A percentile compares a stretch with the other conserved stretches of the same genome.
These are phyloP conservation scores for Porites australiensis DNA, from an alignment of 64 coral and sea anemone genomes.

Conservation along the genomic window DNA sequence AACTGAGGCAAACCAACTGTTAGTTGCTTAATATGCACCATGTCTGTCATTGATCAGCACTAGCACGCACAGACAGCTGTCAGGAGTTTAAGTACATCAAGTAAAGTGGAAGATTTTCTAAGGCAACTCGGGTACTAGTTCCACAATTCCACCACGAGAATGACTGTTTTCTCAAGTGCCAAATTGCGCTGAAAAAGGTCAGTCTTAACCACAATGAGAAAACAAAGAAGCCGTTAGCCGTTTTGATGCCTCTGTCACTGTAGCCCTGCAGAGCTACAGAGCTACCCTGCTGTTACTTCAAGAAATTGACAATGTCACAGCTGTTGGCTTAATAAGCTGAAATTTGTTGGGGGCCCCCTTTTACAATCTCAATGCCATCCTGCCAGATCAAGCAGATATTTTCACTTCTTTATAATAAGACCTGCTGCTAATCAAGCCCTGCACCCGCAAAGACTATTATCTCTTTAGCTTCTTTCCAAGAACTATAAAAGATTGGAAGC, in stretches of 20 bases:
- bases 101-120: conserved; percentile 45
- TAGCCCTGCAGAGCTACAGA: conserved; percentile 26
- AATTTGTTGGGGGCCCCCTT: conserved; percentile 55
- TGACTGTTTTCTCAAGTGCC: conserved; percentile 26
- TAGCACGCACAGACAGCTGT: conserved; percentile 52
- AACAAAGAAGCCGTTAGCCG: conserved; percentile 17
- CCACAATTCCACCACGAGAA: conserved; percentile 47
- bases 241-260: conserved; percentile 48
- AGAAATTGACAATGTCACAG: conserved; percentile 50
- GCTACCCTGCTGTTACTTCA: conserved; percentile 32
- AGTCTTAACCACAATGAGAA: conserved; percentile 6
- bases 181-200: conserved; percentile 52
- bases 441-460: no score
- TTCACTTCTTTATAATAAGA: conserved; percentile 61
- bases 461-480: no score
- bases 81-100: conserved; percentile 43
- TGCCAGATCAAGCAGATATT: conserved; percentile 50
- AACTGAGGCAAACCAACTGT: conserved; percentile 30
- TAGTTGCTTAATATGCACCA: conserved; percentile 37
- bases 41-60: conserved; percentile 48
- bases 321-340: conserved; percentile 64
- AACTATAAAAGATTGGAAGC: no score
- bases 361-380: no score
- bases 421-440: conserved; percentile 43
- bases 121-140: conserved; percentile 58